These are phyloP conservation scores for Cathartes aura DNA, from an alignment of 2,113 vertebrate genomes.

Conservation along the genomic window DNA sequence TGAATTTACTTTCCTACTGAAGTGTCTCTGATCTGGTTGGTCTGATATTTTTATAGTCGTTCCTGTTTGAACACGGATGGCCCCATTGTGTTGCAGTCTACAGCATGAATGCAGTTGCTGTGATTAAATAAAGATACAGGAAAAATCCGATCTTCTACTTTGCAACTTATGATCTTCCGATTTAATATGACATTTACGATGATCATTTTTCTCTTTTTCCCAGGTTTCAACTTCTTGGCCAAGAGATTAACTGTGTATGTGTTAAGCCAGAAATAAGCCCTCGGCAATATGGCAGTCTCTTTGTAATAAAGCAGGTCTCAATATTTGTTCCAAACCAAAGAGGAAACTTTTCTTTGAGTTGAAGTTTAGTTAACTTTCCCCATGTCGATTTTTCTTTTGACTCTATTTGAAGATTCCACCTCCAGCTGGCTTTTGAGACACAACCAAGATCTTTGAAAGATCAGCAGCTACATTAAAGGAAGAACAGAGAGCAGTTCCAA, in stretches of 20 bases:
- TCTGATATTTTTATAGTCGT: not conserved
- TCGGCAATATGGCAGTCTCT: constrained; percentile 26
- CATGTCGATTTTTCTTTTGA: constrained; percentile 19
- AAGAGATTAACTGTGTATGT: not conserved
- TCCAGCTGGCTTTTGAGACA: constrained; percentile 55
- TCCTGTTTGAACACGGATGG: not conserved
- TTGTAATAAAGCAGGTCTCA: constrained; percentile 50
- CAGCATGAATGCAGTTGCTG: not conserved
- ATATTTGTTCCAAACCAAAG: constrained; percentile 55
- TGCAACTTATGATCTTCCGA: not conserved
- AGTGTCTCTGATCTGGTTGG: not conserved
- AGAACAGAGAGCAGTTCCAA: constrained; percentile 25
- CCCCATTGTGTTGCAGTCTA: not conserved
- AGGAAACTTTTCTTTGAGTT: constrained; percentile 59
- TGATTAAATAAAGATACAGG: constrained; percentile 16
- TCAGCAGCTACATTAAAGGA: constrained; percentile 53
- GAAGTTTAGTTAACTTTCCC: constrained; percentile 56
- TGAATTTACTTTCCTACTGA: constrained; percentile 25
- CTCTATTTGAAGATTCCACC: constrained; percentile 45
- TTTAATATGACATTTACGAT: constrained; percentile 4
- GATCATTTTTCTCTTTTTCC: not conserved
- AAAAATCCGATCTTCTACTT: not conserved
- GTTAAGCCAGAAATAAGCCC: constrained; percentile 25
- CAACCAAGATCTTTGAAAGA: constrained; percentile 61
- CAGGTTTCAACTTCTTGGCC: not conserved